Evolutionary conservation across 2,888 invertebrate genomes (phyloP), one percentile per base, ranked within the genome.

Genomic region (Eristalinus aeneus): DNA sequence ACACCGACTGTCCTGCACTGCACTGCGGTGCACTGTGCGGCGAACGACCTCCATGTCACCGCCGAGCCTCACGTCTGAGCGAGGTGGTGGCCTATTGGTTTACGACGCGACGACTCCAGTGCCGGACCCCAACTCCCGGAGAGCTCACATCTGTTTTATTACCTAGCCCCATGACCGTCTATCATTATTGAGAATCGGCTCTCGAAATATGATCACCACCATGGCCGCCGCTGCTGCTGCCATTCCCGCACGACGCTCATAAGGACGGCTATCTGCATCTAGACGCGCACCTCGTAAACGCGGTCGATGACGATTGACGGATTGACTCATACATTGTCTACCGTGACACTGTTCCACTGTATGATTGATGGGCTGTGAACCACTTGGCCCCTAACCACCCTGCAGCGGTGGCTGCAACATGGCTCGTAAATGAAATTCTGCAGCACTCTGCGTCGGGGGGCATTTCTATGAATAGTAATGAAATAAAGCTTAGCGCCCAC

Each of bases 91-190:
- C 76, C 85, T 77, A 86, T 81, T 77, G 73, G 85, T 86, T 86
- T 72, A 80, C 72, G 79, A 72, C 72, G 56, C 72, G 68, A 46
- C 72, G 68, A 46, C 56, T 23, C 56, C 67, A 32, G 16, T 20
- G 16, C 39, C 72, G 56, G 11, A 23, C 53, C 53, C 23, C 54
- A 73, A 81, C 69, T 69, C 86, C 74, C 71, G 77, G 69, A 80
- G 86, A 32, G 81, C 81, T 46, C 46, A 86, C 86, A 86, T 81
- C 81, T 86, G 86, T 86, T 81, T 86, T 86, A 86, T 86, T 86
- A 86, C 86, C 82, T 81, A 54, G 64, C 77, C 54, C 46, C 46
- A 71, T 71, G 77, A 69, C 64, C 81, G 65, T 86, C 86, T 86
- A 86, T 86, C 86, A 86, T 81, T 81, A 81, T 77, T 81, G 86